Evolutionary conservation across 2,113 vertebrate species (phyloP).

Genomic region (Crotalus helleri): DNA sequence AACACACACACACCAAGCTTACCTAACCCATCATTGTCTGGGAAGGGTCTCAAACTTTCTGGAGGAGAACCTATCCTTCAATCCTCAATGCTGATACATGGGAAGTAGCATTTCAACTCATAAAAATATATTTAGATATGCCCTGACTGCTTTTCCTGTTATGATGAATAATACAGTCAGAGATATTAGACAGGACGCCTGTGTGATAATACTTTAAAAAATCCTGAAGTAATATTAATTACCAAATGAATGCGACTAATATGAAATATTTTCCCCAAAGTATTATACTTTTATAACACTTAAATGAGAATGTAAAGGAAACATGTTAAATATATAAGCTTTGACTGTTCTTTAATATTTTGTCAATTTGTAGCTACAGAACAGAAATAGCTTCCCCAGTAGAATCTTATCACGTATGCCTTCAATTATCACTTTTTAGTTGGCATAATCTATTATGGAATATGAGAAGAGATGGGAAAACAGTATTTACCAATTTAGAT

Average conservation of each 20-base stretch:
- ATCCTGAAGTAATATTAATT: not conserved
- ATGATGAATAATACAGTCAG: not conserved
- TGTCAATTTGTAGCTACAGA: not conserved
- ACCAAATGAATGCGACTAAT: not conserved
- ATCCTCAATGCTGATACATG: not conserved
- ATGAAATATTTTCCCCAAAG: not conserved
- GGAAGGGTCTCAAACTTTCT: not conserved
- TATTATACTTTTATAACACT: not conserved
- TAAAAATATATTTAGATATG: not conserved
- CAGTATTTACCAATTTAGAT: not conserved
- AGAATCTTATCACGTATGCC: not conserved
- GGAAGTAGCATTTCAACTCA: not conserved
- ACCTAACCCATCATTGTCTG: not conserved
- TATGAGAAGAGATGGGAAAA: not conserved
- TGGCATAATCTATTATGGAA: not conserved
- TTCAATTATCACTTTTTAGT: not conserved
- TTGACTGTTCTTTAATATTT: not conserved
- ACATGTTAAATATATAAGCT: not conserved
- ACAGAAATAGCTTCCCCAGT: not conserved
- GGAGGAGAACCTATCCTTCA: not conserved
- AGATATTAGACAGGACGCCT: not conserved
- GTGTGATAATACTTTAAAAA: not conserved
- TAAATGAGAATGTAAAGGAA: not conserved
- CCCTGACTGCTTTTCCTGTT: not conserved
- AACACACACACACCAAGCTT: not conserved